Base-by-base conservation (phyloP, 2,797 vertebrate species). In the Lycodopsis pacificus region DNA sequence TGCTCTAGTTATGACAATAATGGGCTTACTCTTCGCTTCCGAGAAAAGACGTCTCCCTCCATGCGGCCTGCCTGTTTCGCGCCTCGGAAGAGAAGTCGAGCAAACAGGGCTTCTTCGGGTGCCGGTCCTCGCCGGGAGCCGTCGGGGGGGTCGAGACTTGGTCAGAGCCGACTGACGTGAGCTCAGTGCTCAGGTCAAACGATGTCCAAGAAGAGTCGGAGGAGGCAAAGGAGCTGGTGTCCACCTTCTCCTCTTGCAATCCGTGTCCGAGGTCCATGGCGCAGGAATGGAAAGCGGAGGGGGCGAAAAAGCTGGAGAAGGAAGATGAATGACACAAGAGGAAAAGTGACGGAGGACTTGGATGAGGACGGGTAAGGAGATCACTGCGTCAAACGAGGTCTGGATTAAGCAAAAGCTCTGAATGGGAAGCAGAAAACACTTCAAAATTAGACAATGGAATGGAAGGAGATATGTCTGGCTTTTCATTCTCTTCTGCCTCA, bases 11-110 rank as follows among this genome's bases (percentile, higher is more conserved):
- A 65, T 65, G 51, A 53, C 17, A 32, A 27, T 14, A 20, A 58
- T 42, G 38, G 74, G 92, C 92, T 92, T 83, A 94, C 93, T 91
- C 71, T 42, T 92, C 88, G 48, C 82, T 65, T 49, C 88, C 90
- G 3, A 94, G 89, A 76, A 94, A 94, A 65, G 92, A 93, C 0
- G 93, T 94, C 83, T 95, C 93, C 63, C 78, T 80, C 93, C 93
- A 94, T 6, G 30, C 69, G 0, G 58, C 36, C 30, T 46, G 8
- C 51, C 19, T 4, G 34, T n/a, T 46, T 5, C 38, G 73, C 40
- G 36, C 36, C 49, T 70, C 46, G 25, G 40, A 58, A 1, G 73
- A 65, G 4, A 63, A 69, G n/a, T 61, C 67, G 27, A 14, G 42
- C 1, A 72, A 36, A 20, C 32, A 38, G 4, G 36, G 42, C 49